A percentile compares a stretch with the other conserved stretches of the same genome.
These are phyloP conservation scores for Colinus virginianus DNA, from an alignment of 2,113 vertebrate species.

Conservation along the genomic window DNA sequence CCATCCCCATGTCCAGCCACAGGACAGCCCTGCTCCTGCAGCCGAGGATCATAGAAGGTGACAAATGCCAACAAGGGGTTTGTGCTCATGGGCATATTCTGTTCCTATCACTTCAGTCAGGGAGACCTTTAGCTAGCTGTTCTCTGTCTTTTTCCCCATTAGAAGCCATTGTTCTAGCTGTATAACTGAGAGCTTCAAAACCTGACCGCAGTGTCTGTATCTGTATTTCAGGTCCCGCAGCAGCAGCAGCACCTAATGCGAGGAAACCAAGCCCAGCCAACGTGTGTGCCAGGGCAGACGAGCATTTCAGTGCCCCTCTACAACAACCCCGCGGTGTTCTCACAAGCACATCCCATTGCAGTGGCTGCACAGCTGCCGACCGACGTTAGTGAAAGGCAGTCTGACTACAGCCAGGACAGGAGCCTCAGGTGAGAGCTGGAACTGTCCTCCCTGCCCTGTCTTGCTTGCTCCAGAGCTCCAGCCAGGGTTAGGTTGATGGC, in stretches of 20 bases:
- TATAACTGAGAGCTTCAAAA: not conserved
- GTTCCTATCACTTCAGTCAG: not conserved
- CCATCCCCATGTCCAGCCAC: too few relatives aligned
- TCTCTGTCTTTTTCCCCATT: not conserved
- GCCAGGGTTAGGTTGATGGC: not conserved
- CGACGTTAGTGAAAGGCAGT: conserved; percentile 78
- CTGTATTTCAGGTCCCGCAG: conserved; percentile 35
- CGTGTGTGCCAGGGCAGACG: conserved; percentile 72
- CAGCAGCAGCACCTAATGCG: conserved; percentile 71
- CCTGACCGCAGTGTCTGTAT: rapidly evolving
- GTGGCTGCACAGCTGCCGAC: conserved; percentile 23
- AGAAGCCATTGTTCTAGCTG: not conserved
- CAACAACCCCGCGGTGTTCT: conserved; percentile 83
- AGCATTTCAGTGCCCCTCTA: conserved; percentile 82
- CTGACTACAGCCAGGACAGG: conserved; percentile 79
- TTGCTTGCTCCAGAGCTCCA: not conserved
- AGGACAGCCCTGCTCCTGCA: not conserved
- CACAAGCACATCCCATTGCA: conserved; percentile 73
- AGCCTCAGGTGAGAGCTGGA: conserved; percentile 73
- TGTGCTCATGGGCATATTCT: rapidly evolving
- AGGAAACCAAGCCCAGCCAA: conserved; percentile 70
- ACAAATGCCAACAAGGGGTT: not conserved
- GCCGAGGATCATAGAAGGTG: not conserved
- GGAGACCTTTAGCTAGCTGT: not conserved
- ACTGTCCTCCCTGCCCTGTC: not conserved